phyloP scores from a whole-genome alignment of 2,888 invertebrate species.

The Dryococelus australis region DNA sequence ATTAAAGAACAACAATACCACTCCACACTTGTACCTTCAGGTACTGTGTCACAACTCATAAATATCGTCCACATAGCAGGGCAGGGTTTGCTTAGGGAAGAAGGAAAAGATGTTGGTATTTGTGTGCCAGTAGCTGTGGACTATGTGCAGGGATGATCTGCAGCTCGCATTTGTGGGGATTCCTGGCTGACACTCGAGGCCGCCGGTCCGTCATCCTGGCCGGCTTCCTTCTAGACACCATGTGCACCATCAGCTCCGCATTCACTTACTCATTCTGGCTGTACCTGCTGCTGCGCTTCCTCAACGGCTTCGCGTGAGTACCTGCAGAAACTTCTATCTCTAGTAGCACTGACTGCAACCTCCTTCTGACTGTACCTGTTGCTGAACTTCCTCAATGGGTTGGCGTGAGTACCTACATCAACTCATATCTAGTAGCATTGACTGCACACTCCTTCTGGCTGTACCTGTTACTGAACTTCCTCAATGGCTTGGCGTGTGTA shows the following conservation, averaged over 20 bases:
- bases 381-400: constrained; percentile 44
- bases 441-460: constrained; percentile 48
- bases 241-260: constrained; percentile 56
- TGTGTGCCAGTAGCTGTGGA: no score
- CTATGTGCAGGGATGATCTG: constrained; percentile 43
- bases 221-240: constrained; percentile 55
- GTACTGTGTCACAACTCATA: no score
- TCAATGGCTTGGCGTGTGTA: constrained; percentile 46
- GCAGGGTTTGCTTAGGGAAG: no score
- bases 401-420: constrained; percentile 42
- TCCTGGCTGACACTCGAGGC: constrained; percentile 56
- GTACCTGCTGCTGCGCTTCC: constrained; percentile 42
- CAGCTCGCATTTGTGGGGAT: constrained; percentile 45
- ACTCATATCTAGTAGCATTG: no score
- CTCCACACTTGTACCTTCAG: no score
- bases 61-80: no score
- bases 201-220: constrained; percentile 55
- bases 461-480: constrained; percentile 42
- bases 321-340: neutral
- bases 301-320: constrained; percentile 46
- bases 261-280: constrained; percentile 51
- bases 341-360: constrained; percentile 48
- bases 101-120: no score
- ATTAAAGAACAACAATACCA: no score
- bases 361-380: constrained; percentile 36